A percentile compares a stretch with the other conserved stretches of the same genome.
These are phyloP conservation scores for Neosilurus mollespiculum DNA, from an alignment of 2,797 vertebrate species.

Conservation along the genomic window DNA sequence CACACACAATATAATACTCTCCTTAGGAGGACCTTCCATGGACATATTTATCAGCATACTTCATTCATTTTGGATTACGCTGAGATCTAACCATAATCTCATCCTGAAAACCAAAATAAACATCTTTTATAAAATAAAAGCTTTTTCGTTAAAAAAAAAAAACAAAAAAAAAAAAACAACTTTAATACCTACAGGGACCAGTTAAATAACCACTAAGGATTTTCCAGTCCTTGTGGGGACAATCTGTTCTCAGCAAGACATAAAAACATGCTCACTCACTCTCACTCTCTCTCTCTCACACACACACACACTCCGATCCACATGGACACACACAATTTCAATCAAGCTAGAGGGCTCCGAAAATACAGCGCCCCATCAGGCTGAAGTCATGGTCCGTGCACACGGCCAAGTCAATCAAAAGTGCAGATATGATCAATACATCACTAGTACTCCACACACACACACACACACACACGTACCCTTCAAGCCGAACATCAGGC, in stretches of 20 bases:
- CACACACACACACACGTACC: conserved; percentile 75
- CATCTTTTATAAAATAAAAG: not conserved
- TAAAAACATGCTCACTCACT: not conserved
- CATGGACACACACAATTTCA: not conserved
- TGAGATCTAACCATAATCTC: no score
- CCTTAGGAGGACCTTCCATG: not conserved
- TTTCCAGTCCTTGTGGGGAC: not conserved
- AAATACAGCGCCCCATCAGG: not conserved
- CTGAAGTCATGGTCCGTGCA: conserved; percentile 14
- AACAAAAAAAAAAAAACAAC: not conserved
- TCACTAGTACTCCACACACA: not conserved
- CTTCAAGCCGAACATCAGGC: conserved; percentile 95
- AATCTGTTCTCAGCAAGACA: not conserved
- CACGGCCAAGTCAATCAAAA: not conserved
- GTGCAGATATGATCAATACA: conserved; percentile 9
- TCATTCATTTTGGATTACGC: not conserved
- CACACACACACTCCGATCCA: not conserved
- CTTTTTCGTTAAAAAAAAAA: no score
- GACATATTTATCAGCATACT: not conserved
- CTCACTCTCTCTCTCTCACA: not conserved
- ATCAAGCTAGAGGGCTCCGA: not conserved
- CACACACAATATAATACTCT: conserved; percentile 63
- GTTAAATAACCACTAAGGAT: not conserved
- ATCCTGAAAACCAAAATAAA: not conserved
- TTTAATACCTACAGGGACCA: not conserved